phyloP scores from a whole-genome alignment of 2,797 vertebrate genomes.

The Micromesistius poutassou region DNA sequence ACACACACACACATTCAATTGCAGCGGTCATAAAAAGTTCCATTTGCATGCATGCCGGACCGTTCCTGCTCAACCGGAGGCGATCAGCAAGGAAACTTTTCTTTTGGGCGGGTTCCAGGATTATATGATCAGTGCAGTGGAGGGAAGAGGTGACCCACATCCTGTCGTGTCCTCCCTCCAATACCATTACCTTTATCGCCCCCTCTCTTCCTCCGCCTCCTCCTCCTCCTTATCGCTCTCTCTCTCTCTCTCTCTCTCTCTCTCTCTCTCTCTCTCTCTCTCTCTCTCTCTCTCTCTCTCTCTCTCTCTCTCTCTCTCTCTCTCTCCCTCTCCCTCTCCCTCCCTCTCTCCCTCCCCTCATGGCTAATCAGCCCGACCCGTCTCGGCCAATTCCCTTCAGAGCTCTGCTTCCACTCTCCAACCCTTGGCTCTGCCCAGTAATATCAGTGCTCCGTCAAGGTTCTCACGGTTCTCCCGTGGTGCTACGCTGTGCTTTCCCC shows the following conservation, averaged over 20 bases:
- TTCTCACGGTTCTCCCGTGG: not conserved
- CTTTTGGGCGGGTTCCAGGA: not conserved
- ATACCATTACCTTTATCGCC: not conserved
- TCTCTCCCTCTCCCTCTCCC: too few relatives aligned
- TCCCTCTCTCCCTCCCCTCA: not conserved
- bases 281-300: too few relatives aligned
- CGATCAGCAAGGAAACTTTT: not conserved
- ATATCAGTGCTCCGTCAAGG: not conserved
- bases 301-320: too few relatives aligned
- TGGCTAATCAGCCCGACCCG: not conserved
- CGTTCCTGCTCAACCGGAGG: not conserved
- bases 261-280: too few relatives aligned
- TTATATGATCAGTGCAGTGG: not conserved
- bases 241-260: too few relatives aligned
- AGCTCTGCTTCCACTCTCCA: not conserved
- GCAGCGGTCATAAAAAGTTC: too few relatives aligned
- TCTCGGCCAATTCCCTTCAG: not conserved
- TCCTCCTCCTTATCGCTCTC: too few relatives aligned
- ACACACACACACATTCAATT: too few relatives aligned
- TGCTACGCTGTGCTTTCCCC: not conserved
- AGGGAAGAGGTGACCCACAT: not conserved
- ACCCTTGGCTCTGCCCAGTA: not conserved
- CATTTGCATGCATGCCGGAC: not conserved
- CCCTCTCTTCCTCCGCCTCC: too few relatives aligned
- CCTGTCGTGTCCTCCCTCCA: not conserved